A percentile compares a stretch with the other conserved stretches of the same genome.
Evolutionary conservation across 2,797 vertebrate species (phyloP).

Genomic region (Cirrhinus mrigala): DNA sequence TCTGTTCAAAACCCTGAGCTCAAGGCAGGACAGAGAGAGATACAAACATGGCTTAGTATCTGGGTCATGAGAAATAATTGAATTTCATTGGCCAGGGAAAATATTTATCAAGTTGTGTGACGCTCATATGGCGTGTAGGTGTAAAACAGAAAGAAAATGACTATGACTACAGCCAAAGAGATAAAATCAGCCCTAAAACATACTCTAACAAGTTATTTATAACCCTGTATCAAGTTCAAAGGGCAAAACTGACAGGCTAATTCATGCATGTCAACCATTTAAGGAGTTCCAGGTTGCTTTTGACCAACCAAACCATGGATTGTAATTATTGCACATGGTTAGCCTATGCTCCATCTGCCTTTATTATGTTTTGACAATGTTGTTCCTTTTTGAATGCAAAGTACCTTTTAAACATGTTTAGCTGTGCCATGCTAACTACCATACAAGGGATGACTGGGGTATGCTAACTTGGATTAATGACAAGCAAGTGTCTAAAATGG

Average conservation of each 20-base stretch:
- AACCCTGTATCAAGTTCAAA: not conserved
- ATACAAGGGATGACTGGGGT: not conserved
- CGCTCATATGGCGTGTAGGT: slow-evolving; percentile 59
- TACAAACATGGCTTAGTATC: slow-evolving; percentile 76
- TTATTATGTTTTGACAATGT: not conserved
- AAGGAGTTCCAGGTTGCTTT: slow-evolving; percentile 7
- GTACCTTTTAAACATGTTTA: not conserved
- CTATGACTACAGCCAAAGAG: slow-evolving; percentile 4
- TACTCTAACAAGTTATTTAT: slow-evolving; percentile 22
- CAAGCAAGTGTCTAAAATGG: not conserved
- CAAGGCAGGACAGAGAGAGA: slow-evolving; percentile 65
- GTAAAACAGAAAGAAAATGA: slow-evolving; percentile 48
- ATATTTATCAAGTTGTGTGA: slow-evolving; percentile 74
- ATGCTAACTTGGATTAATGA: not conserved
- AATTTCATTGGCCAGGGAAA: slow-evolving; percentile 72
- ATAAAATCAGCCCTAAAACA: not conserved
- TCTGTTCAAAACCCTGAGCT: slow-evolving; percentile 52
- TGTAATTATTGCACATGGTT: not conserved
- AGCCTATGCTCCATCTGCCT: not conserved
- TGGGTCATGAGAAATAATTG: slow-evolving; percentile 76
- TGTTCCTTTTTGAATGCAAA: not conserved
- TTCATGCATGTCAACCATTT: not conserved
- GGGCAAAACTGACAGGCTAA: not conserved
- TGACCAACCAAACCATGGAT: not conserved
- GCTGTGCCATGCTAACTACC: not conserved